Evolutionary conservation across 1,140 invertebrate genomes (phyloP), one percentile per base, ranked within the genome.

Genomic region (Drosophila grimshawi): DNA sequence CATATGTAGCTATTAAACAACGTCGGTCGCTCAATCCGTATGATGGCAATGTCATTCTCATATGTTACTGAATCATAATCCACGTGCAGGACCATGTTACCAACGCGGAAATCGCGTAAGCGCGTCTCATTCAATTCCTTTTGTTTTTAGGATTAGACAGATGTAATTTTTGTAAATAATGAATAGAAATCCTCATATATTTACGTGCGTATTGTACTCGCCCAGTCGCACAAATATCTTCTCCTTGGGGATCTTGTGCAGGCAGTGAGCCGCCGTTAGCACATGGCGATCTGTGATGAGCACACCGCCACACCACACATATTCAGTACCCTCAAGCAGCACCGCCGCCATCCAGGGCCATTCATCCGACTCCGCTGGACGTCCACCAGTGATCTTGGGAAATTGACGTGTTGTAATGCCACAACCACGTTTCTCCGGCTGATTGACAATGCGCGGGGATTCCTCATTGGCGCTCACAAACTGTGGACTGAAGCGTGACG

Each of bases 321-420:
- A 85, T 30, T 53, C 80, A 19, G 94, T 86, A 48, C 93, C 93
- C 3, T 93, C 85, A 0, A 94, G 93, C 2, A 96, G 93, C 30
- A 96, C 80, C 2, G 96, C 95, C 0, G 94, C 96, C 94, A 97
- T 96, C 97, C 97, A 97, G 1, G 96, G 96, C 96, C 96, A 97
- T 78, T 96, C 95, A 59, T 95, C 94, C 0, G 95, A 94, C 80
- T 95, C 94, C 0, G 95, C 95, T 0, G 94, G 94, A 51, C 93
- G 83, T 0, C 96, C 95, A 4, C 95, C 95, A 2, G 94, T 93
- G 29, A 96, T 93, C 56, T 94, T 92, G 5, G 92, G 77, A 71
- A 92, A 93, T 43, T 93, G 92, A 75, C 94, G 94, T 0, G 94
- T 94, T 76, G 94, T 95, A 2, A 95, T 92, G 7, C 96, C 96